phyloP scores from a whole-genome alignment of 64 coral and sea anemone genomes.

The Pachyseris speciosa region DNA sequence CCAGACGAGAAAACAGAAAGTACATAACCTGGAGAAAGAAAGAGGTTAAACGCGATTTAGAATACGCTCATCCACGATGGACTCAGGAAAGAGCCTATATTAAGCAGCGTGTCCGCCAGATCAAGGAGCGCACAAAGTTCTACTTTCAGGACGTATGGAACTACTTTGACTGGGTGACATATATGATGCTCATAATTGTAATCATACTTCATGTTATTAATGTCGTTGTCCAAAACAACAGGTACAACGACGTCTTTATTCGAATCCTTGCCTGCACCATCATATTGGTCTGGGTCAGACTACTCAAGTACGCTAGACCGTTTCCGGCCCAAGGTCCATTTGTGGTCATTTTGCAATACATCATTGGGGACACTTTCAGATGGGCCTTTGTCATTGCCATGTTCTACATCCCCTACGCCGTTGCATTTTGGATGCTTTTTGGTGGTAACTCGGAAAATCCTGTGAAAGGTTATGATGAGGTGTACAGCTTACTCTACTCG shows the following conservation, averaged over 20 bases:
- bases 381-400: constrained; percentile 82
- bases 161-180: constrained; percentile 76
- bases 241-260: constrained; percentile 63
- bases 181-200: constrained; percentile 64
- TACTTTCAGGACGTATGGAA: constrained; percentile 84
- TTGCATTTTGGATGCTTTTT: constrained; percentile 92
- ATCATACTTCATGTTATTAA: constrained; percentile 69
- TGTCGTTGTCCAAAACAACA: constrained; percentile 44
- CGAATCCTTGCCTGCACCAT: constrained; percentile 70
- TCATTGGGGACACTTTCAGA: constrained; percentile 66
- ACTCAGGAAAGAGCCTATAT: constrained; percentile 72
- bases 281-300: constrained; percentile 82
- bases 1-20: constrained; percentile 42
- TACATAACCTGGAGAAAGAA: constrained; percentile 68
- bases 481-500: constrained; percentile 38
- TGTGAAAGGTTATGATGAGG: constrained; percentile 63
- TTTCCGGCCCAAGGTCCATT: constrained; percentile 82
- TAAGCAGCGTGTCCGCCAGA: constrained; percentile 44
- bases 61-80: constrained; percentile 80
- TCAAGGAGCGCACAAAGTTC: constrained; percentile 27
- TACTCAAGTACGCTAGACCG: constrained; percentile 82
- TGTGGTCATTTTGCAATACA: constrained; percentile 82
- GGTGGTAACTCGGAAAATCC: constrained; percentile 34
- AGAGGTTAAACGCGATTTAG: constrained; percentile 60
- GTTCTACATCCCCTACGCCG: constrained; percentile 91